phyloP scores from a whole-genome alignment of 2,888 invertebrate species.

The Caenorhabditis japonica region DNA sequence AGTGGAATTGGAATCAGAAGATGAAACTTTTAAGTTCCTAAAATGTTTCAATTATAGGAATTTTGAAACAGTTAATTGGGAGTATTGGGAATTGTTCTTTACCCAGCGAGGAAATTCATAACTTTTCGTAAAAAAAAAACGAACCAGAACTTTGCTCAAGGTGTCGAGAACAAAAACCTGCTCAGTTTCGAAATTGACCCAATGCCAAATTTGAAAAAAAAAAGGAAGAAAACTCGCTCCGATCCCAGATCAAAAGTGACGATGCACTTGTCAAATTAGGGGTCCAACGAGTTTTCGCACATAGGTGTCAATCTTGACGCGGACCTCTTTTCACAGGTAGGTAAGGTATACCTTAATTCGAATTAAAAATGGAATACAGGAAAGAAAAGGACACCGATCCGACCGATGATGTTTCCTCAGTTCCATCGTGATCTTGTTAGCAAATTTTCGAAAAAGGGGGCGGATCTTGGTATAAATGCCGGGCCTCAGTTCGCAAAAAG shows the following conservation, averaged over 20 bases:
- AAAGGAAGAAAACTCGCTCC: neutral
- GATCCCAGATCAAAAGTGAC: conserved; percentile 23
- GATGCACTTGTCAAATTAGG: conserved; percentile 56
- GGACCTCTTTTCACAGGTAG: conserved; percentile 15
- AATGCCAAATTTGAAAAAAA: neutral
- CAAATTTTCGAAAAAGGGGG: conserved; percentile 21
- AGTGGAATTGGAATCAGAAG: neutral
- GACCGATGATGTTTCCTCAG: conserved; percentile 14
- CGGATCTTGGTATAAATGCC: conserved; percentile 32
- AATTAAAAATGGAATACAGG: conserved; percentile 30
- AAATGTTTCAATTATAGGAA: neutral
- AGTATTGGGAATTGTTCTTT: neutral
- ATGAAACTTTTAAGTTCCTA: conserved; percentile 6
- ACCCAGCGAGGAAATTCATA: neutral
- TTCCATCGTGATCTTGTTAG: conserved; percentile 25
- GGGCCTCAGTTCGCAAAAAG: conserved; percentile 5
- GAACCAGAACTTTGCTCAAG: too few relatives aligned
- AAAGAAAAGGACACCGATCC: conserved; percentile 26
- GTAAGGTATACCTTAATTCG: conserved; percentile 25
- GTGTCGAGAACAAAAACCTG: conserved; percentile 6
- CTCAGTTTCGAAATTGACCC: conserved; percentile 19
- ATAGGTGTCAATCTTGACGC: conserved; percentile 38
- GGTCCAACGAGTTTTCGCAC: conserved; percentile 25
- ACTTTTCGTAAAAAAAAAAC: neutral
- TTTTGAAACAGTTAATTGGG: too few relatives aligned